Conservation (phyloP, 2,113 vertebrate genomes). For the Gasterosteus nipponicus region DNA sequence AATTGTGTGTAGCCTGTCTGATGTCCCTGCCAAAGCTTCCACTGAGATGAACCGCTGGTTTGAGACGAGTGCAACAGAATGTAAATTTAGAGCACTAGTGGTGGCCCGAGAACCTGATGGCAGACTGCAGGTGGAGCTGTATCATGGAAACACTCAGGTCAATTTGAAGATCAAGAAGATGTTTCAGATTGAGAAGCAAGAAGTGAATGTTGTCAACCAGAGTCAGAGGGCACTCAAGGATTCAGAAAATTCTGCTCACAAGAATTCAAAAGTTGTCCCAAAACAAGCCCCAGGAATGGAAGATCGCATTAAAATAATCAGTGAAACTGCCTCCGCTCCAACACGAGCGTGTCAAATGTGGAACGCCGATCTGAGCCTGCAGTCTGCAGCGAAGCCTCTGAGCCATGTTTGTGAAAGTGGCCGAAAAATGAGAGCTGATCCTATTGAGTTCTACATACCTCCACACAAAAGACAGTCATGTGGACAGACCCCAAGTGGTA, state of each 20-base stretch:
- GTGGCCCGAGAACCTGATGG: constrained; percentile 89
- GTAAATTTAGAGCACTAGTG: constrained; percentile 82
- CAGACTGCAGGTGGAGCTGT: constrained; percentile 88
- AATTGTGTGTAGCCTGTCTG: constrained; percentile 87
- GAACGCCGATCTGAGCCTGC: neutral
- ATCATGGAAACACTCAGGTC: constrained; percentile 84
- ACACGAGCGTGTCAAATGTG: constrained; percentile 5
- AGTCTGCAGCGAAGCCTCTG: constrained; percentile 6
- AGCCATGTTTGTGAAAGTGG: constrained; percentile 10
- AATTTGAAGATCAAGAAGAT: constrained; percentile 85
- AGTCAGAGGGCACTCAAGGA: constrained; percentile 24
- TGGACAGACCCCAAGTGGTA: neutral
- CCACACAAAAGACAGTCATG: constrained; percentile 54
- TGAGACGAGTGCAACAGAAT: constrained; percentile 79
- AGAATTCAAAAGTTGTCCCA: neutral
- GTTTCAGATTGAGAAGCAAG: constrained; percentile 67
- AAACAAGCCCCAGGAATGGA: constrained; percentile 6
- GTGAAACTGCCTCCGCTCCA: neutral
- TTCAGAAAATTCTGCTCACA: neutral
- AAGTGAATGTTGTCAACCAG: constrained; percentile 21
- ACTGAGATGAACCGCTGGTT: constrained; percentile 85
- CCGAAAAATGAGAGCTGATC: constrained; percentile 26
- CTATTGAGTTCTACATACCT: constrained; percentile 50
- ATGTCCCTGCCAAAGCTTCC: constrained; percentile 78
- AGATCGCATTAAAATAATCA: neutral